These are phyloP conservation scores for Melangyna quadrimaculata DNA, from an alignment of 2,888 invertebrate species.

Conservation along the genomic window DNA sequence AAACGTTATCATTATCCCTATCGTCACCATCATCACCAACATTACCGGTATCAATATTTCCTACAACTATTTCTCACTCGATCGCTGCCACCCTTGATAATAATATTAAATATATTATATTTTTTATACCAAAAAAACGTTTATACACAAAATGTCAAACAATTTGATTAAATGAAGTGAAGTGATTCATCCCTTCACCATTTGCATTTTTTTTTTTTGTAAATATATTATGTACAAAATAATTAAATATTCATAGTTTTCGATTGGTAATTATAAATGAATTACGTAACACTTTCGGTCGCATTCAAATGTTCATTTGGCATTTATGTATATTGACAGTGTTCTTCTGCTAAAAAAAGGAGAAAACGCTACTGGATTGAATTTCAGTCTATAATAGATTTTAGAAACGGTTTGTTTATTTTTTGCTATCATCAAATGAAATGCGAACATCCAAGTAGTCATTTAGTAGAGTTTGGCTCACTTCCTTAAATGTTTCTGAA, in stretches of 20 bases:
- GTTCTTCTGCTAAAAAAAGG: too few species aligned
- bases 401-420: too few species aligned
- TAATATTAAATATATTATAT: slow-evolving; percentile 38
- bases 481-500: too few species aligned
- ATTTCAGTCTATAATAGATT: too few species aligned
- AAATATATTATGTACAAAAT: slow-evolving; percentile 45
- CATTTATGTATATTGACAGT: too few species aligned
- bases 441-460: too few species aligned
- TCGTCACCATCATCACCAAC: slow-evolving; percentile 17
- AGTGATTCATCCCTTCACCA: not conserved
- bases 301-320: not conserved
- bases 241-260: not conserved
- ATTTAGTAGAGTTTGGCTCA: too few species aligned
- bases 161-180: not conserved
- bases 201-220: not conserved
- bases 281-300: not conserved
- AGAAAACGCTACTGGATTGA: too few species aligned
- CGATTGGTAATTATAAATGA: not conserved
- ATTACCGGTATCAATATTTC: slow-evolving; percentile 34
- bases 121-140: slow-evolving; percentile 32
- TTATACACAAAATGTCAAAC: slow-evolving; percentile 8
- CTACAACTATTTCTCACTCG: slow-evolving; percentile 18
- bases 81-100: slow-evolving; percentile 50
- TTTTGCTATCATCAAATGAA: too few species aligned
- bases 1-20: slow-evolving; percentile 26